Percentiles rank a stretch among this genome's conserved stretches.
Evolutionary conservation across 1,140 invertebrate genomes (phyloP).

Genomic region (Ips nitidus): DNA sequence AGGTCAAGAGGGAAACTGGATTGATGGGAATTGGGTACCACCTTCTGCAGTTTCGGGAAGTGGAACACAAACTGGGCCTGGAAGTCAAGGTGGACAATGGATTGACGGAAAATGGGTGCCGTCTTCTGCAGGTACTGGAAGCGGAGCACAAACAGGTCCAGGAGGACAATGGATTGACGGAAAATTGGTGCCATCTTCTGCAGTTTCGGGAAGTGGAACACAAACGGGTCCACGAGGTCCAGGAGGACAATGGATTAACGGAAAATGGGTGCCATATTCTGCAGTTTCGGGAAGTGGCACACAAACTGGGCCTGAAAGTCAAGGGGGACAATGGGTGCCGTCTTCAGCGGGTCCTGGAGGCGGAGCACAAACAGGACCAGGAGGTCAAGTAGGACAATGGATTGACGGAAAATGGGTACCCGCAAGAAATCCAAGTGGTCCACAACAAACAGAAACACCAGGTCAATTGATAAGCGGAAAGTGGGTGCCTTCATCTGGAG

Average conservation of each 20-base stretch:
- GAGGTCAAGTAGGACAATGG: conserved; percentile 6
- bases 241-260: not conserved
- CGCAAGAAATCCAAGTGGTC: not conserved
- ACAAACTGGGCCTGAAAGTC: not conserved
- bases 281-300: not conserved
- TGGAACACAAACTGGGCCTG: not conserved
- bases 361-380: not conserved
- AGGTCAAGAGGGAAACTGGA: not conserved
- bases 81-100: conserved; percentile 5
- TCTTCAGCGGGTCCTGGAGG: too few relatives aligned
- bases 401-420: conserved; percentile 21
- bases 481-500: not conserved
- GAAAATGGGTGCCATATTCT: not conserved
- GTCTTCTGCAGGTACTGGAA: conserved; percentile 1
- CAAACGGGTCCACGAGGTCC: not conserved
- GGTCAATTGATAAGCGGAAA: conserved; percentile 4
- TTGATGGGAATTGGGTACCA: too few relatives aligned
- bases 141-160: not conserved
- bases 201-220: not conserved
- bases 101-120: not conserved
- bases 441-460: not conserved
- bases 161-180: conserved; percentile 4
- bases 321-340: too few relatives aligned
- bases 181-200: conserved; percentile 1
- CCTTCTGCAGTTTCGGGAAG: too few relatives aligned